Evolutionary conservation across 2,888 invertebrate genomes (phyloP), one percentile per base, ranked within the genome.

Genomic region (Lingula anatina): DNA sequence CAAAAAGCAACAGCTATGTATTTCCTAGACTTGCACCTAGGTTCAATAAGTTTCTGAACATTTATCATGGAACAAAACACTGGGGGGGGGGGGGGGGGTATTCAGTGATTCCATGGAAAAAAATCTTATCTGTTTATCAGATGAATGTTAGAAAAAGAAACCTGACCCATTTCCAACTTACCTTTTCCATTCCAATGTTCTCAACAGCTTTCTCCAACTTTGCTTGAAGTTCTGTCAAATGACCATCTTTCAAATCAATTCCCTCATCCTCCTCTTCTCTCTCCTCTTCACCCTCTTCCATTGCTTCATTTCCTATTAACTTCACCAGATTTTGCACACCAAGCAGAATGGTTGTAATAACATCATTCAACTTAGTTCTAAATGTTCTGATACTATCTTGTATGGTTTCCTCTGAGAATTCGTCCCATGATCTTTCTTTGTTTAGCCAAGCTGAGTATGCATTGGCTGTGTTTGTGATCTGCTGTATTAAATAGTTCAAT

Each of bases 291-390:
- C 76, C 71, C 36, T 71, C 61, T 46, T 60, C 52, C 37, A 48
- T 41, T 55, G 45, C 61, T 56, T 47, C 56, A 37, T 55, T 54
- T 18, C 66, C 61, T 63, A 12, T 79, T 52, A 80, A 79, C 64
- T 85, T 84, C 55, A 81, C 82, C 24, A 84, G 75, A 56, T 80
- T 81, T 66, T 86, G 85, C 50, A 86, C 73, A 0, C 80, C 78
- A 9, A 84, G 59, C 15, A 86, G 73, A 37, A 84, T 75, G 39
- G 70, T 74, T 46, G 81, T 81, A 0, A 84, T 65, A 36, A 84
- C 64, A 46, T 72, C 67, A 53, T 83, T 82, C 15, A 82, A 49
- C 49, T 66, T 59, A 12, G 31, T 31, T 31, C 9, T 31, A 15
- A 31, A 31, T 31, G 9, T 15, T 31, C 15, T 15, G 9, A 31